phyloP scores from a whole-genome alignment of 2,113 vertebrate genomes.

The Paraplagusia blochii region DNA sequence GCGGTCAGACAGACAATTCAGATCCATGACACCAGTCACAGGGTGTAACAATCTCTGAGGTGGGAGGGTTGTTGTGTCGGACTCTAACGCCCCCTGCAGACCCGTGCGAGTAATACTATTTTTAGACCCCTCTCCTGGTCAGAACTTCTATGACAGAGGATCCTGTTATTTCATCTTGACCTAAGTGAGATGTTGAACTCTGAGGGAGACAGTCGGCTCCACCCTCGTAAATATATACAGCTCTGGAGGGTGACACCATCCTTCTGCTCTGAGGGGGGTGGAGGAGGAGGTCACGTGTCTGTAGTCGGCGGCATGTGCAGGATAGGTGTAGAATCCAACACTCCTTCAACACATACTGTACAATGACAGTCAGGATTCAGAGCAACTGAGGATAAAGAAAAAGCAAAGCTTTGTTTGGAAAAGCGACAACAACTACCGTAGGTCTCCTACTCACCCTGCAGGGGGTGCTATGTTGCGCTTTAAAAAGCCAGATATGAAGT shows the following conservation, averaged over 20 bases:
- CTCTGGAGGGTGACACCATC: constrained; percentile 5
- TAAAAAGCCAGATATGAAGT: no score
- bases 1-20: constrained; percentile 47
- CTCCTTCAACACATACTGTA: background rate
- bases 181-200: no score
- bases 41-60: constrained; percentile 19
- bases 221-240: background rate
- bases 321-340: background rate
- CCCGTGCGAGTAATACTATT: background rate
- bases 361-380: no score
- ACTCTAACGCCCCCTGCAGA: constrained; percentile 46
- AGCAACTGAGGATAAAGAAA: no score
- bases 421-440: no score
- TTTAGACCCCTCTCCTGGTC: no score
- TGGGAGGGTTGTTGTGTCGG: background rate
- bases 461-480: no score
- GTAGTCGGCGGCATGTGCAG: constrained; percentile 13
- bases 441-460: no score
- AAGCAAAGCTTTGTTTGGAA: no score
- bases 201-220: no score
- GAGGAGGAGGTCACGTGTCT: constrained; percentile 34
- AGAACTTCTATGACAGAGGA: no score
- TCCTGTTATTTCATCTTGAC: no score
- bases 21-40: constrained; percentile 34
- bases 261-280: constrained; percentile 1